A percentile compares a stretch with the other conserved stretches of the same genome.
These are phyloP conservation scores for Leptinotarsa defecta DNA, from an alignment of 1,140 invertebrate species.

Conservation along the genomic window DNA sequence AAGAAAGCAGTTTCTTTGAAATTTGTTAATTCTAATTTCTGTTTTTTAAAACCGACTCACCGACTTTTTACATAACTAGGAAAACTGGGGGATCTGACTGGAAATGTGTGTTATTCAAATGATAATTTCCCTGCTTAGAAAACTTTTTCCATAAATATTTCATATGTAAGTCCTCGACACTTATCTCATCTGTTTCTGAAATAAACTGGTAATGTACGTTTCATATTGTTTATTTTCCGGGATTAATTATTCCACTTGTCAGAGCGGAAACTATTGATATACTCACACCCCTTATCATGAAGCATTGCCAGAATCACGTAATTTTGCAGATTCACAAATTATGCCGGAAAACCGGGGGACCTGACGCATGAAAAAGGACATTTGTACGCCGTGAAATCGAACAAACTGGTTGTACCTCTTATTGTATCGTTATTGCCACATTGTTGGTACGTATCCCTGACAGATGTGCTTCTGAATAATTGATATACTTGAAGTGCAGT, in stretches of 20 bases:
- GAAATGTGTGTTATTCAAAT: too few relatives aligned
- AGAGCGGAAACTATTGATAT: slow-evolving; percentile 13
- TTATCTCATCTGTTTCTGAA: too few relatives aligned
- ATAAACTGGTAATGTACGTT: too few relatives aligned
- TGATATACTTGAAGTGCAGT: slow-evolving; percentile 44
- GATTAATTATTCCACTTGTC: slow-evolving; percentile 5
- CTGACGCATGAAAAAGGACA: slow-evolving; percentile 26
- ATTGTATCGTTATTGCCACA: slow-evolving; percentile 35
- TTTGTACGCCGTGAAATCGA: slow-evolving; percentile 35
- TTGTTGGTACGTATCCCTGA: slow-evolving; percentile 43
- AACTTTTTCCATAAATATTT: too few relatives aligned
- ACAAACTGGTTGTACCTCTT: slow-evolving; percentile 38
- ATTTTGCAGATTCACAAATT: slow-evolving; percentile 39
- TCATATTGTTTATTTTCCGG: not conserved
- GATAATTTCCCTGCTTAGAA: too few relatives aligned
- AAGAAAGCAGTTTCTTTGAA: too few relatives aligned
- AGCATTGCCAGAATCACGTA: slow-evolving; percentile 18
- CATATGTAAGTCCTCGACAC: too few relatives aligned
- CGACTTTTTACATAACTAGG: too few relatives aligned
- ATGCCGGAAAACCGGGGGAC: slow-evolving; percentile 31
- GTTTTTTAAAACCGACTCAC: too few relatives aligned
- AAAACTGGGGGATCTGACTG: too few relatives aligned
- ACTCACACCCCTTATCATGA: slow-evolving; percentile 10
- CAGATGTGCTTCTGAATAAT: slow-evolving; percentile 49
- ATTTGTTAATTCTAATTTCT: too few relatives aligned